These are phyloP conservation scores for Blastomussa wellsi DNA, from an alignment of 92 coral and sea anemone species.

Conservation along the genomic window DNA sequence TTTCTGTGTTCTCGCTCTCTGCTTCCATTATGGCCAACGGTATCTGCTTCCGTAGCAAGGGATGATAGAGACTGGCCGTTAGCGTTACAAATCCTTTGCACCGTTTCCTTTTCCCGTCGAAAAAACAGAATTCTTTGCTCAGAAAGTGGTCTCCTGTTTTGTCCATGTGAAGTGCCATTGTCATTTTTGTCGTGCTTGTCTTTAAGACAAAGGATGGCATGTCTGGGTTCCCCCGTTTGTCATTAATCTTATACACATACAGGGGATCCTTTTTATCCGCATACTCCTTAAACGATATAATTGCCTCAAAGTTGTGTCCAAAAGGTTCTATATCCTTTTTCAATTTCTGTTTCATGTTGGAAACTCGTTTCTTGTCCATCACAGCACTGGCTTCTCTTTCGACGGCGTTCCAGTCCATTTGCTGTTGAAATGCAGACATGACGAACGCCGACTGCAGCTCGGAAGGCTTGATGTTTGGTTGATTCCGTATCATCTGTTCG, in stretches of 20 bases:
- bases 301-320: slow-evolving; percentile 70
- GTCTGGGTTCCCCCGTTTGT: slow-evolving; percentile 63
- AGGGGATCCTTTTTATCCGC: slow-evolving; percentile 65
- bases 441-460: slow-evolving; percentile 40
- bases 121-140: slow-evolving; percentile 57
- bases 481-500: slow-evolving; percentile 34
- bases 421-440: slow-evolving; percentile 43
- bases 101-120: slow-evolving; percentile 68
- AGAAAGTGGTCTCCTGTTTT: slow-evolving; percentile 37
- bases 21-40: slow-evolving; percentile 52
- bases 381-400: slow-evolving; percentile 53
- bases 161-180: slow-evolving; percentile 57
- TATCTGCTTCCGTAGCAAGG: slow-evolving; percentile 50
- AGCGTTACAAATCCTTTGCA: slow-evolving; percentile 51
- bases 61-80: slow-evolving; percentile 62
- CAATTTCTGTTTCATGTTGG: slow-evolving; percentile 56
- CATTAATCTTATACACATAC: slow-evolving; percentile 58
- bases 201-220: slow-evolving; percentile 65
- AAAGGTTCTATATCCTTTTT: slow-evolving; percentile 59
- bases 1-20: slow-evolving; percentile 41
- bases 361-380: slow-evolving; percentile 46
- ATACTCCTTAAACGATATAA: slow-evolving; percentile 62
- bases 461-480: slow-evolving; percentile 45
- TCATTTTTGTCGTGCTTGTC: slow-evolving; percentile 54
- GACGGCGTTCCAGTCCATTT: slow-evolving; percentile 53